Percentiles rank a stretch among this genome's conserved stretches.
Conservation (phyloP, 2,113 vertebrate genomes). For the Clarias gariepinus region DNA sequence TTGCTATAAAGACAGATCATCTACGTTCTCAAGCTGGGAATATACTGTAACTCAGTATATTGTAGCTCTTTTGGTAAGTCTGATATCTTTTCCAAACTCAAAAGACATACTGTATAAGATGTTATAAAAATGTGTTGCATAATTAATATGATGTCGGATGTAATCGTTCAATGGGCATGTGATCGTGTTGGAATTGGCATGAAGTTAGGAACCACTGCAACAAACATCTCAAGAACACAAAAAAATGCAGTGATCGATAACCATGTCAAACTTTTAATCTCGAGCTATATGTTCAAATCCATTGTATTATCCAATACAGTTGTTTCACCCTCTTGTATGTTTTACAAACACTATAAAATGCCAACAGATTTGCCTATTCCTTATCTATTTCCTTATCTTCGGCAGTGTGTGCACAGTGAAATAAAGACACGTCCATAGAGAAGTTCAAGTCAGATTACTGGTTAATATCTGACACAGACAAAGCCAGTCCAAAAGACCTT, state of each 20-base stretch:
- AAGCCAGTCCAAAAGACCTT: not conserved
- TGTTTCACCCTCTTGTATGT: not conserved
- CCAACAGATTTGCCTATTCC: not conserved
- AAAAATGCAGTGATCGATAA: not conserved
- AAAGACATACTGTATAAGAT: not conserved
- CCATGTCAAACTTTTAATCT: not conserved
- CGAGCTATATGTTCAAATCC: not conserved
- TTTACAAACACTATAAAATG: not conserved
- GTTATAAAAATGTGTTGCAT: not conserved
- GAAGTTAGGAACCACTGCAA: not conserved
- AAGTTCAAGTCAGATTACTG: not conserved
- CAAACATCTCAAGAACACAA: not conserved
- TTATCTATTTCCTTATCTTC: not conserved
- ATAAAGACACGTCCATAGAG: not conserved
- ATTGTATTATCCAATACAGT: not conserved
- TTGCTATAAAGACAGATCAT: not conserved
- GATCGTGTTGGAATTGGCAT: not conserved
- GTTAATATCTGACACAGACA: not conserved
- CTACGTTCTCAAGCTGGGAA: not conserved
- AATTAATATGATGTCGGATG: not conserved
- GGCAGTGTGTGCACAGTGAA: not conserved
- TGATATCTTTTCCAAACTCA: not conserved
- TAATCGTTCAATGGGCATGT: not conserved
- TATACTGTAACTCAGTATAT: not conserved
- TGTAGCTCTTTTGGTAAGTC: conserved; percentile 19